Base-by-base conservation (phyloP, 1,140 invertebrate species). In the Copidosoma floridanum region DNA sequence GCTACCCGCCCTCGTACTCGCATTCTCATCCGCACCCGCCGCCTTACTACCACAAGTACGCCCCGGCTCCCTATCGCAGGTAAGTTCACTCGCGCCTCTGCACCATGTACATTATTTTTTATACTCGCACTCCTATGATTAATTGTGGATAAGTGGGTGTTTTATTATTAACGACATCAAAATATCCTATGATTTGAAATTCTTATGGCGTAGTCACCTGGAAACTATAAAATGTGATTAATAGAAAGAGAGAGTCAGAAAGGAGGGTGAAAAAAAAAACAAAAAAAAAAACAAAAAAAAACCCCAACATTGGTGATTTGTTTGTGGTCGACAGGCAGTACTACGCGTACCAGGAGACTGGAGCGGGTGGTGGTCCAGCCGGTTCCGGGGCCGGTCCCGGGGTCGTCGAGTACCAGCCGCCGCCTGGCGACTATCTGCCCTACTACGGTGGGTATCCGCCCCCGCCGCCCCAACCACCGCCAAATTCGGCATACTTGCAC, bases 1-100 rank as follows among this genome's bases (percentile, higher is more conserved):
- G 83, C 76, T 86, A 87, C 71, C 82, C 84, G 61, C 82, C 84
- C 52, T 84, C 85, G 57, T 86, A 82, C 62, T 71, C 79, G 44
- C 77, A 79, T 69, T 73, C 77, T 18, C 79, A 81, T 65, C 69
- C 77, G 56, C 79, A 78, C 68, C 84, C 85, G 52, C 82, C 84
- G 60, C 82, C 84, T 68, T 86, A 85, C 74, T 87, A 89, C 73
- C 86, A 89, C 73, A 84, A 88, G 64, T 86, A 87, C 68, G 82
- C 86, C 67, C 85, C 85, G 18, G 81, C 76, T 21, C n/a, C n/a
- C n/a, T 81, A 80, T 60, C 76, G 77, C 71, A 79, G 79, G 79
- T 80, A 67, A 74, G 67, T 64, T 2, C 18, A 16, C 0, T 10
- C 0, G 2, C 11, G 14, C 29, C 29, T 0, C 29, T n/a, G n/a